phyloP scores from a whole-genome alignment of 2,888 invertebrate species.

The Itoplectis maculator region DNA sequence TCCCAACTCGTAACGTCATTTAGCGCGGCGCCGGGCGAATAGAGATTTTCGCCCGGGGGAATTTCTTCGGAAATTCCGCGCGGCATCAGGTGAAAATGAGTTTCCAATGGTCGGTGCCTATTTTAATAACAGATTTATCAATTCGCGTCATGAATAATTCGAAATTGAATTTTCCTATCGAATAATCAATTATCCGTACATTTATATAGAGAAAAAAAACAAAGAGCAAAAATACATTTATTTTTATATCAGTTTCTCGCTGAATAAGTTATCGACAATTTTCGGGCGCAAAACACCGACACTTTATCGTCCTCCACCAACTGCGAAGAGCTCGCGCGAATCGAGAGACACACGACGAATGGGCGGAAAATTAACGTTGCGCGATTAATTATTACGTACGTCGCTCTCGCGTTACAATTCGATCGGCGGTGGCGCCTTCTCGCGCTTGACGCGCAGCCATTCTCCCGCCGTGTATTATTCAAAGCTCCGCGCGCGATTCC shows the following conservation, averaged over 20 bases:
- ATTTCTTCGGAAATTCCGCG: background rate
- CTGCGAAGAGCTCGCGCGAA: too few species aligned
- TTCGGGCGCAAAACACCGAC: too few species aligned
- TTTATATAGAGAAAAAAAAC: background rate
- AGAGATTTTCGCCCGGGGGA: background rate
- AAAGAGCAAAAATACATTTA: background rate
- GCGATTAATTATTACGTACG: background rate
- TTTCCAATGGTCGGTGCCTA: background rate
- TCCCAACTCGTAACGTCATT: conserved; percentile 11
- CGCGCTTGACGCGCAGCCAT: background rate
- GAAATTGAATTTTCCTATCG: background rate
- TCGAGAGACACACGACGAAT: background rate
- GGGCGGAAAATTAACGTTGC: background rate
- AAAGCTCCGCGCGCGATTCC: conserved; percentile 2
- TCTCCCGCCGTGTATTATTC: conserved; percentile 1
- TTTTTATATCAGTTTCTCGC: background rate
- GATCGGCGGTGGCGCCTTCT: background rate
- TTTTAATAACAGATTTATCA: background rate
- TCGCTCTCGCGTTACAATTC: background rate
- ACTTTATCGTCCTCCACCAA: too few species aligned
- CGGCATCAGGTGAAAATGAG: background rate
- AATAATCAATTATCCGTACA: background rate
- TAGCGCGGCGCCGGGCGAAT: background rate
- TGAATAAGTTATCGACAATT: background rate
- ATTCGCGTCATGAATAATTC: background rate